Percentiles rank a stretch among this genome's conserved stretches.
phyloP scores from a whole-genome alignment of 2,797 vertebrate genomes.

The Arctocebus calabarensis region DNA sequence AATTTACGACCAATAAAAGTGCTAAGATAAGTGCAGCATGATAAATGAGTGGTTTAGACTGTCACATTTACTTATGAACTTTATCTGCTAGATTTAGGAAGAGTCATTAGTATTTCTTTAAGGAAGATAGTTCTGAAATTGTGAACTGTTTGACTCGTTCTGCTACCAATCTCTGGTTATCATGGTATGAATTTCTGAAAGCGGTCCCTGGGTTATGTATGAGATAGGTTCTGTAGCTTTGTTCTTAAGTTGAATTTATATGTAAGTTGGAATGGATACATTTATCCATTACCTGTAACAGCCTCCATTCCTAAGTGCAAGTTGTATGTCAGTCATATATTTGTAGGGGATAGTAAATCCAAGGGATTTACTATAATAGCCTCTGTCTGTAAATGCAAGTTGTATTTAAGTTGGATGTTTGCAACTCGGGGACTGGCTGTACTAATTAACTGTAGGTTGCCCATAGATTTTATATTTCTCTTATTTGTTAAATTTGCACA shows the following conservation, averaged over 20 bases:
- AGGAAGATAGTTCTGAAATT: background rate
- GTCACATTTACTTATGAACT: background rate
- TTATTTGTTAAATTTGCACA: background rate
- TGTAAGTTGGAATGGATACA: too few relatives aligned
- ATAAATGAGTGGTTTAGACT: background rate
- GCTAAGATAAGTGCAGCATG: background rate
- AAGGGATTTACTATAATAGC: too few relatives aligned
- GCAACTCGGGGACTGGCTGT: too few relatives aligned
- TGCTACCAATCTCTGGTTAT: background rate
- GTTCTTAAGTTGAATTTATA: too few relatives aligned
- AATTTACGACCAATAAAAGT: background rate
- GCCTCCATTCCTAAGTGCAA: too few relatives aligned
- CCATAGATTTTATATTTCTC: background rate
- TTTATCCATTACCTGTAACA: too few relatives aligned
- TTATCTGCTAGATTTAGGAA: background rate
- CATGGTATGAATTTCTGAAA: background rate
- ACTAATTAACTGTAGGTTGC: background rate
- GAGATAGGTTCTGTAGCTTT: too few relatives aligned
- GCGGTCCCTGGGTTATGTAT: too few relatives aligned
- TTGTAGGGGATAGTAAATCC: too few relatives aligned
- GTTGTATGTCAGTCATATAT: too few relatives aligned
- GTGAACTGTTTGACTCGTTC: background rate
- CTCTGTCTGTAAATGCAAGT: too few relatives aligned
- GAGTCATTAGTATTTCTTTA: background rate
- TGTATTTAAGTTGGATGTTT: too few relatives aligned